Percentiles rank a stretch among this genome's conserved stretches.
Conservation (phyloP, 2,113 vertebrate genomes). For the Potamarius usumacintae region DNA sequence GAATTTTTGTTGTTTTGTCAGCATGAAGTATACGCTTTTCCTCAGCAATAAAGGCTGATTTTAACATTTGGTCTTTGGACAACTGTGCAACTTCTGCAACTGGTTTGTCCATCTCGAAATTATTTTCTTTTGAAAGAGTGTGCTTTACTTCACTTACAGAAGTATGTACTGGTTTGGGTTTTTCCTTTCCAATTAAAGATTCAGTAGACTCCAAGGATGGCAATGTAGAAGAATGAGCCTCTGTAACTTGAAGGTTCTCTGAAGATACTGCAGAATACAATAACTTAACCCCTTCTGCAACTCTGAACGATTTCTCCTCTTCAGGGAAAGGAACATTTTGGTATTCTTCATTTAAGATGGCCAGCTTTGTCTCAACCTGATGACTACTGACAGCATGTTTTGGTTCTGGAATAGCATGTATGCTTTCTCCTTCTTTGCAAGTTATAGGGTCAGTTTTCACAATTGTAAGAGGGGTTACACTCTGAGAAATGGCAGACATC, state of each 20-base stretch:
- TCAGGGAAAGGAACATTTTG: slow-evolving; percentile 38
- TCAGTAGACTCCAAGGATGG: slow-evolving; percentile 39
- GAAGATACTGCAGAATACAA: slow-evolving; percentile 64
- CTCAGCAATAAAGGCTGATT: slow-evolving; percentile 65
- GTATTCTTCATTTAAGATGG: slow-evolving; percentile 60
- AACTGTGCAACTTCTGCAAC: slow-evolving; percentile 49
- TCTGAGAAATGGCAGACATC: slow-evolving; percentile 65
- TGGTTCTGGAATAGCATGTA: slow-evolving; percentile 56
- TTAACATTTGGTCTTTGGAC: slow-evolving; percentile 61
- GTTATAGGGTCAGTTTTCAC: slow-evolving; percentile 56
- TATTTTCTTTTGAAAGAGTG: slow-evolving; percentile 61
- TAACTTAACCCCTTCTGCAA: slow-evolving; percentile 66
- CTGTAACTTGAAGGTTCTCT: slow-evolving; percentile 59
- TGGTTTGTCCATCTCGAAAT: slow-evolving; percentile 49
- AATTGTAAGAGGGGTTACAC: slow-evolving; percentile 61
- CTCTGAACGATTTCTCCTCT: slow-evolving; percentile 61
- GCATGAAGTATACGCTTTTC: slow-evolving; percentile 67
- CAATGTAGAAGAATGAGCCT: slow-evolving; percentile 58
- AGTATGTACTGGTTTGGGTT: slow-evolving; percentile 40
- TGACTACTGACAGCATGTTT: slow-evolving; percentile 60
- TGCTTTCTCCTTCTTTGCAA: slow-evolving; percentile 39
- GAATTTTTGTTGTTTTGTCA: slow-evolving; percentile 59
- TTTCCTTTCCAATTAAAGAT: slow-evolving; percentile 53
- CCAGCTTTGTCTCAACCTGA: slow-evolving; percentile 58
- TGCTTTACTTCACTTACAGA: slow-evolving; percentile 58